These are phyloP conservation scores for Cyrtorhinus lividipennis DNA, from an alignment of 1,140 invertebrate genomes.

Conservation along the genomic window DNA sequence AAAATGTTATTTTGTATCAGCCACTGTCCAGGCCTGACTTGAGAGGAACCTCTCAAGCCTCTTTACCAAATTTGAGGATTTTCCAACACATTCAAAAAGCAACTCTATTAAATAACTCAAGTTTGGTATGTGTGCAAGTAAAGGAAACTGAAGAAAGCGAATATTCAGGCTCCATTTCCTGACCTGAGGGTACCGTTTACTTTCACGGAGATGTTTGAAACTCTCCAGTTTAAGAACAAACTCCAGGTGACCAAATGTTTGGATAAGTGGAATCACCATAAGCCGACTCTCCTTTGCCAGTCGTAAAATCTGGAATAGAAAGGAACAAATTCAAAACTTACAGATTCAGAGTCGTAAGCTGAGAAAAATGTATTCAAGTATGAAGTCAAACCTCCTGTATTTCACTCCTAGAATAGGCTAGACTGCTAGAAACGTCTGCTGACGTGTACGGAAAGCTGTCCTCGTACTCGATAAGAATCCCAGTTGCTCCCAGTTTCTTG, in stretches of 20 bases:
- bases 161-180: too few relatives aligned
- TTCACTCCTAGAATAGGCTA: slow-evolving; percentile 31
- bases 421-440: slow-evolving; percentile 29
- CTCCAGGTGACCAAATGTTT: slow-evolving; percentile 56
- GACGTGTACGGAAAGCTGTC: slow-evolving; percentile 39
- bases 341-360: not conserved
- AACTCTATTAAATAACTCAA: too few relatives aligned
- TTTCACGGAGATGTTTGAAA: slow-evolving; percentile 39
- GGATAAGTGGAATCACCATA: slow-evolving; percentile 50
- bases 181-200: slow-evolving; percentile 25
- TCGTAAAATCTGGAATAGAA: slow-evolving; percentile 11
- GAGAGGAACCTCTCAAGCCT: too few relatives aligned
- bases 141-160: too few relatives aligned
- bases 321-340: not conserved
- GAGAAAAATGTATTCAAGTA: not conserved
- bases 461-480: slow-evolving; percentile 38
- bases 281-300: slow-evolving; percentile 19
- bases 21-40: too few relatives aligned
- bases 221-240: slow-evolving; percentile 43
- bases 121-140: too few relatives aligned
- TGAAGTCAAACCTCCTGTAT: not conserved
- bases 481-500: slow-evolving; percentile 36
- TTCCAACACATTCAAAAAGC: too few relatives aligned
- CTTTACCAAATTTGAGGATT: too few relatives aligned
- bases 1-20: too few relatives aligned